These are phyloP conservation scores for Tragelaphus strepsiceros DNA, from an alignment of 2,113 vertebrate genomes.

Conservation along the genomic window DNA sequence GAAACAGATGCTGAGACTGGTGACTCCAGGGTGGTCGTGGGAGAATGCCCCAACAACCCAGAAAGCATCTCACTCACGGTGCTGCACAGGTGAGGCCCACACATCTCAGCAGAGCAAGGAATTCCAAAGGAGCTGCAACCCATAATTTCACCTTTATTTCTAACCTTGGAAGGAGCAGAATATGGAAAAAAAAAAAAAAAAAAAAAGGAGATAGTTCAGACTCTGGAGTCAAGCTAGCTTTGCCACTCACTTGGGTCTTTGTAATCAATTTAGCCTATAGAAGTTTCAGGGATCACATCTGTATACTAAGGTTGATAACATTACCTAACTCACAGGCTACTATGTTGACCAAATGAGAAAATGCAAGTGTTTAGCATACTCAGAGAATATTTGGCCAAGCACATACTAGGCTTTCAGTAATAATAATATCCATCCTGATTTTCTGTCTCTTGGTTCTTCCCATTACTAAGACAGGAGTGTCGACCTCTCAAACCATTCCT, in stretches of 20 bases:
- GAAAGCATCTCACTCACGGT: neutral
- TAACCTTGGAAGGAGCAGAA: no score
- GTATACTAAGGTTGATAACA: neutral
- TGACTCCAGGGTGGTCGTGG: accelerated
- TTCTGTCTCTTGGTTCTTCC: neutral
- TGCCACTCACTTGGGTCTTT: neutral
- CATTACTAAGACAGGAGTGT: neutral
- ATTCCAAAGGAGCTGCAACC: neutral
- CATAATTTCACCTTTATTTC: neutral
- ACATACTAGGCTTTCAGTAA: neutral
- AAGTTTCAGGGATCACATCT: neutral
- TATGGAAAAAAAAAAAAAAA: neutral
- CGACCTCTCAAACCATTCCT: neutral
- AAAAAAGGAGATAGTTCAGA: neutral
- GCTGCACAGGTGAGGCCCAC: neutral
- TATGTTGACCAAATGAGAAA: neutral
- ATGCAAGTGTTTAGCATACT: neutral
- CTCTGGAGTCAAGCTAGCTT: neutral
- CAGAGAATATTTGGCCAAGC: neutral
- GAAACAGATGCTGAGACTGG: neutral
- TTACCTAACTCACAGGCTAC: neutral
- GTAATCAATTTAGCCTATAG: neutral
- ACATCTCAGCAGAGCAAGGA: no score
- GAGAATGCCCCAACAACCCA: accelerated
- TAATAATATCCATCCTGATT: accelerated